Evolutionary conservation across 1,140 invertebrate genomes (phyloP).

Genomic region (Drosophila erecta): DNA sequence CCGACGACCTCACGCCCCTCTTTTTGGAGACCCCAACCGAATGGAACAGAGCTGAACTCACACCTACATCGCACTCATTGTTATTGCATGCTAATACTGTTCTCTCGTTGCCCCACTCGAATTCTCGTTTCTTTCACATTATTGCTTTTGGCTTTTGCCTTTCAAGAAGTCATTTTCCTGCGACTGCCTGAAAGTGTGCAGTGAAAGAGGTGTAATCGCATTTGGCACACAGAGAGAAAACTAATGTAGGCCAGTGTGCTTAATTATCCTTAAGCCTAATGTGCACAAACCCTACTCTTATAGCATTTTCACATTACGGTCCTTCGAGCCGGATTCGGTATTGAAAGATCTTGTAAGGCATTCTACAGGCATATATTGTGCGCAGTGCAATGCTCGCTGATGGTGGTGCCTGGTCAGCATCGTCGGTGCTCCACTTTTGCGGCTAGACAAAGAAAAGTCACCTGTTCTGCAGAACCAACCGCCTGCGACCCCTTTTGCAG

Average conservation of each 20-base stretch:
- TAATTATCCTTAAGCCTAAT: not conserved
- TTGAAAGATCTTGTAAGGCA: too few species aligned
- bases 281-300: too few species aligned
- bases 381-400: not conserved
- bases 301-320: not conserved
- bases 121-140: conserved; percentile 20
- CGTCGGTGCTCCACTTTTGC: conserved; percentile 5
- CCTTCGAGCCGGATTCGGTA: not conserved
- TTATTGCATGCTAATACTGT: conserved; percentile 77
- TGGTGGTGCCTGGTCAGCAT: conserved; percentile 11
- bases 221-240: conserved; percentile 42
- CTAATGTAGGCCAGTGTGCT: not conserved
- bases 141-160: conserved; percentile 34
- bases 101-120: conserved; percentile 5
- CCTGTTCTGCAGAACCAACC: not conserved
- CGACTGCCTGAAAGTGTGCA: conserved; percentile 62
- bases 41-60: not conserved
- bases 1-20: not conserved
- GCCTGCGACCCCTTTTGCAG: not conserved
- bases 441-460: conserved; percentile 12
- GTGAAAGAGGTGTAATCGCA: conserved; percentile 63
- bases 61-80: conserved; percentile 25
- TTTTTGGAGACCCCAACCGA: not conserved
- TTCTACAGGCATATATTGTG: too few species aligned
- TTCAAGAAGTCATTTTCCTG: conserved; percentile 51